phyloP scores from a whole-genome alignment of 1,140 invertebrate genomes.

The Lysiphlebus fabarum region DNA sequence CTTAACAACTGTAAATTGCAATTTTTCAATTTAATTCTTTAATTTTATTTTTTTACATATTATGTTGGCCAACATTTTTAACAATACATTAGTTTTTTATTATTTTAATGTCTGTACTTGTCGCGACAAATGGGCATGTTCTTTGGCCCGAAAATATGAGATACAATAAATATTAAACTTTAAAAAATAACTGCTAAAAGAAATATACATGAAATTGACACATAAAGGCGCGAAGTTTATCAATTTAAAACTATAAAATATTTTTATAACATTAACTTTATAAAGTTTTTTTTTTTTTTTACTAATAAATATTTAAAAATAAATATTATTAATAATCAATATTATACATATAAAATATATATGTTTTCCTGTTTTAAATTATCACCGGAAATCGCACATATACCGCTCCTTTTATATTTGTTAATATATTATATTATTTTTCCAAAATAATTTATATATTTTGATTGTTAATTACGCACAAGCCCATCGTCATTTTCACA shows the following conservation, averaged over 20 bases:
- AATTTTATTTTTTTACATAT: neutral
- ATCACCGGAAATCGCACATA: slow-evolving; percentile 17
- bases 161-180: neutral
- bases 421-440: too few relatives aligned
- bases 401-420: slow-evolving; percentile 23
- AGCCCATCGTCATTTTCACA: slow-evolving; percentile 33
- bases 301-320: too few relatives aligned
- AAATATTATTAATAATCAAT: too few relatives aligned
- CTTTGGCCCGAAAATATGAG: neutral
- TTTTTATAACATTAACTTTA: slow-evolving; percentile 12
- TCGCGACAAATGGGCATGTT: slow-evolving; percentile 4
- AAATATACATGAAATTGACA: too few relatives aligned
- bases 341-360: too few relatives aligned
- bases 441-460: neutral
- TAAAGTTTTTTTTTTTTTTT: too few relatives aligned
- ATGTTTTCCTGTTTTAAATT: too few relatives aligned
- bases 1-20: neutral
- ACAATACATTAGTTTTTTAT: neutral
- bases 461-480: slow-evolving; percentile 8
- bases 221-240: too few relatives aligned
- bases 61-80: slow-evolving; percentile 7
- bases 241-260: slow-evolving; percentile 6
- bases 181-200: neutral
- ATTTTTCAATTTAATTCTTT: neutral
- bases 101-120: slow-evolving; percentile 4